Conservation (phyloP, 2,797 vertebrate genomes). For the Gastrophryne carolinensis region DNA sequence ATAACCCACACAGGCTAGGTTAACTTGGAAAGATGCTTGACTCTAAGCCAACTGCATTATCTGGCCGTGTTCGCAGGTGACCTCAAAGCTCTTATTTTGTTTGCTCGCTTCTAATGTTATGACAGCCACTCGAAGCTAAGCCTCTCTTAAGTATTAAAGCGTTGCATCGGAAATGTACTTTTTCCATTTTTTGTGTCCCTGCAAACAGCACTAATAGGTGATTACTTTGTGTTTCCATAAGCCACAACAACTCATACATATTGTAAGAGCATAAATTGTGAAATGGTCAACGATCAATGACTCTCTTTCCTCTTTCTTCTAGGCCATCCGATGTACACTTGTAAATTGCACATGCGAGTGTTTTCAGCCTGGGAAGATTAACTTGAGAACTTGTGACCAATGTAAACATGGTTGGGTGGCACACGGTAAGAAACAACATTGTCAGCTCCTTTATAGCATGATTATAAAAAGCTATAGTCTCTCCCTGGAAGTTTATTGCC, state of each 20-base stretch:
- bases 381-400: conserved; percentile 96
- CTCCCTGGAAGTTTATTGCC: no score
- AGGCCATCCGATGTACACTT: conserved; percentile 99
- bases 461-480: no score
- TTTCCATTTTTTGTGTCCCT: conserved; percentile 27
- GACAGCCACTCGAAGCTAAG: conserved; percentile 8
- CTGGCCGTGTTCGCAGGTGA: background rate
- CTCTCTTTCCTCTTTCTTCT: conserved; percentile 38
- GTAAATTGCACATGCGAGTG: conserved; percentile 99
- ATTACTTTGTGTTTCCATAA: conserved; percentile 29
- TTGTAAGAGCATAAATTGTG: conserved; percentile 35
- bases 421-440: conserved; percentile 79
- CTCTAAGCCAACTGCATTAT: background rate
- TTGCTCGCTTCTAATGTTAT: conserved; percentile 18
- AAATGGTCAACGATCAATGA: conserved; percentile 22
- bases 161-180: conserved; percentile 24
- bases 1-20: background rate
- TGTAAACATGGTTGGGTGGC: conserved; percentile 99
- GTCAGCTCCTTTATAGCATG: background rate
- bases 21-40: background rate
- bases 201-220: conserved; percentile 18
- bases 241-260: conserved; percentile 35
- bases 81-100: background rate
- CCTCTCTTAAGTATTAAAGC: conserved; percentile 11
- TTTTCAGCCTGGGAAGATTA: conserved; percentile 98